These are phyloP conservation scores for Echeneis naucrates DNA, from an alignment of 2,797 vertebrate genomes.

Conservation along the genomic window DNA sequence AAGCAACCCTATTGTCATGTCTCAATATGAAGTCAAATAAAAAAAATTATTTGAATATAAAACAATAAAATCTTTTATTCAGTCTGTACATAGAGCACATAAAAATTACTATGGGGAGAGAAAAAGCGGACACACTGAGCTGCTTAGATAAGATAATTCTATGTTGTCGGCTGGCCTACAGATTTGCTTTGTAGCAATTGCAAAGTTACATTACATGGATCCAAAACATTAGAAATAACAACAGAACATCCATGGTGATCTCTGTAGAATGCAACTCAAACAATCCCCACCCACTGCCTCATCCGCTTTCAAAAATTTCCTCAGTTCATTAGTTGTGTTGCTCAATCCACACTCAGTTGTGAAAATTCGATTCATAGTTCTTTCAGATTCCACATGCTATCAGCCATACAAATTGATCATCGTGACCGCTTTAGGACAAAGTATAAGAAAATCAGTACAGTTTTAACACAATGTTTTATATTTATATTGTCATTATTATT, in stretches of 20 bases:
- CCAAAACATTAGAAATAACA: not conserved
- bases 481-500: not conserved
- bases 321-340: not conserved
- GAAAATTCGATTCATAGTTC: not conserved
- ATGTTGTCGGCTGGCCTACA: constrained; percentile 1
- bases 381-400: not conserved
- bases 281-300: constrained; percentile 19
- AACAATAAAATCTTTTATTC: not conserved
- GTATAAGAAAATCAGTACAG: not conserved
- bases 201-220: constrained; percentile 7
- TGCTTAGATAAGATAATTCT: constrained; percentile 30
- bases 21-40: not conserved
- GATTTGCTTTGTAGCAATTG: not conserved
- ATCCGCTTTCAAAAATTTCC: constrained; percentile 36
- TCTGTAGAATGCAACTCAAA: not conserved
- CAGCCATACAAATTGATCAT: not conserved
- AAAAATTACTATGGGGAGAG: not conserved
- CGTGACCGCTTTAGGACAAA: not conserved
- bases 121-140: constrained; percentile 21
- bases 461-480: not conserved
- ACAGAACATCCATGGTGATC: not conserved
- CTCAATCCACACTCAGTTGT: not conserved
- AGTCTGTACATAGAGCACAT: not conserved
- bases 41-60: not conserved
- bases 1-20: constrained; percentile 49